Conservation (phyloP, 2,888 invertebrate genomes). For the Mythimna pallens region DNA sequence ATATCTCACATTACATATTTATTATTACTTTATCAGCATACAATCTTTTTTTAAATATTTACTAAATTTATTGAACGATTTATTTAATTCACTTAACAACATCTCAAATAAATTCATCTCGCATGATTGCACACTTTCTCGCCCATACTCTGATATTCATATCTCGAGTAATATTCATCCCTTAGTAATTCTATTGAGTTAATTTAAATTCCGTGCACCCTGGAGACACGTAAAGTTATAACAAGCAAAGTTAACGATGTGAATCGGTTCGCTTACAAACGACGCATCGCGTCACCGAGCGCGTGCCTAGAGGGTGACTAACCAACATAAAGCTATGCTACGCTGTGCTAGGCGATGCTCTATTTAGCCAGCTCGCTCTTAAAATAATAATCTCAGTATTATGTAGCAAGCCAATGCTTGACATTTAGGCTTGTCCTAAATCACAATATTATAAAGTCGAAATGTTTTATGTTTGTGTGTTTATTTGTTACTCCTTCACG, state of each 20-base stretch:
- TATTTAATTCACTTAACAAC: constrained; percentile 27
- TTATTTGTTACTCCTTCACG: too few species aligned
- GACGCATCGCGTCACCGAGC: constrained; percentile 74
- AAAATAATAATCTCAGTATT: not conserved
- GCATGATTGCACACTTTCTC: constrained; percentile 70
- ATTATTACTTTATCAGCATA: not conserved
- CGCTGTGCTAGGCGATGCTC: not conserved
- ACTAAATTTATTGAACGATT: constrained; percentile 1
- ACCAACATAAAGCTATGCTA: constrained; percentile 39
- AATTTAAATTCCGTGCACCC: constrained; percentile 82
- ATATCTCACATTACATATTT: too few species aligned
- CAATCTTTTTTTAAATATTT: not conserved
- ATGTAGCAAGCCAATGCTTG: not conserved
- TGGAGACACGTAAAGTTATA: constrained; percentile 83
- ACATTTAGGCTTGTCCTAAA: not conserved
- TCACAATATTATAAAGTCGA: too few species aligned
- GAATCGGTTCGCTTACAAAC: constrained; percentile 77
- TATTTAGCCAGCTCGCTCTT: not conserved
- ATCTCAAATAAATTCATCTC: constrained; percentile 41
- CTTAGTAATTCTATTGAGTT: constrained; percentile 77
- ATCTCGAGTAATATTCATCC: constrained; percentile 70
- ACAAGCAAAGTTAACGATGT: constrained; percentile 87
- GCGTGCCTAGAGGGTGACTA: constrained; percentile 51
- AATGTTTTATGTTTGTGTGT: too few species aligned
- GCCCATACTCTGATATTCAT: constrained; percentile 59